Evolutionary conservation across 2,113 vertebrate species (phyloP).

Genomic region (Caloenas nicobarica): DNA sequence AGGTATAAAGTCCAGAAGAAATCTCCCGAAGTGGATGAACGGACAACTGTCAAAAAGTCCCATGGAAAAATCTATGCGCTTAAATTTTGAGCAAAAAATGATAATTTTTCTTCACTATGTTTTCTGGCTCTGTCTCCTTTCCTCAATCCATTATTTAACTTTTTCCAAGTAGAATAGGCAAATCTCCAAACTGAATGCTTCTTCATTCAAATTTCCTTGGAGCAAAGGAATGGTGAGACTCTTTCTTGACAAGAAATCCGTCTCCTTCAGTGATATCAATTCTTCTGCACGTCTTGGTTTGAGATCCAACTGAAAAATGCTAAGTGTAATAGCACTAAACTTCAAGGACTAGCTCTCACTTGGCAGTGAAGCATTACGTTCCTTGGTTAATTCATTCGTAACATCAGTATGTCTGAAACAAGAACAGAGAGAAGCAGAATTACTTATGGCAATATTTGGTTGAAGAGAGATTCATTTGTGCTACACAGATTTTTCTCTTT

Average conservation of each 20-base stretch:
- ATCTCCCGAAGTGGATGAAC: background rate
- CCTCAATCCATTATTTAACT: background rate
- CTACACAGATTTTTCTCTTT: background rate
- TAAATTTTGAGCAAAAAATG: background rate
- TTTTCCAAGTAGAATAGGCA: background rate
- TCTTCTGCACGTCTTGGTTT: background rate
- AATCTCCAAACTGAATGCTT: background rate
- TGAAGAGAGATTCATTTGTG: conserved; percentile 40
- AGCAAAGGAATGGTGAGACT: background rate
- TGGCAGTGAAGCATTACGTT: conserved; percentile 17
- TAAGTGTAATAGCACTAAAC: conserved; percentile 28
- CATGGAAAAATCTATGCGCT: background rate
- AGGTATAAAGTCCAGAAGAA: background rate
- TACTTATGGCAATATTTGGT: conserved; percentile 53
- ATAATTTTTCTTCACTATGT: background rate
- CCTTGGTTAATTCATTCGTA: conserved; percentile 44
- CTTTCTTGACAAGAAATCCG: background rate
- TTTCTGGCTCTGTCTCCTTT: background rate
- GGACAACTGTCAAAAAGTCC: background rate
- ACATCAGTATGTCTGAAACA: conserved; percentile 40
- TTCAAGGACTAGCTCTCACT: conserved; percentile 7
- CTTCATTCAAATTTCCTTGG: conserved; percentile 38
- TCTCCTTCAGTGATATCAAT: background rate
- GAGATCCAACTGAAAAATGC: background rate
- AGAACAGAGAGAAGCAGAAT: conserved; percentile 47